phyloP scores from a whole-genome alignment of 2,797 vertebrate genomes.

The Acanthurus lineatus region DNA sequence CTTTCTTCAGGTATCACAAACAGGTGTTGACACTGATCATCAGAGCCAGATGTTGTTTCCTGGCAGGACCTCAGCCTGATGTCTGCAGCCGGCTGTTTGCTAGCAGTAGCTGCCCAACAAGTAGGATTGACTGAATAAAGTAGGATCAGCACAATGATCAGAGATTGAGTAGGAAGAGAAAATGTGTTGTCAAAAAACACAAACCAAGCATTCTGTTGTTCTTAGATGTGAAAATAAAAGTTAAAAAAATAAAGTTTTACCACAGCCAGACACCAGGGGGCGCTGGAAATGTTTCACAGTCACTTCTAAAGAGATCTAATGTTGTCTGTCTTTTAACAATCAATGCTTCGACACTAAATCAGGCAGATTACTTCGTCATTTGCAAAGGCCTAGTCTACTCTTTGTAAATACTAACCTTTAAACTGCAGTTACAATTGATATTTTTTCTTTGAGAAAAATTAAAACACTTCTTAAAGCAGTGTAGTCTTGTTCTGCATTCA shows the following conservation, averaged over 20 bases:
- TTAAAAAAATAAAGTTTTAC: no score
- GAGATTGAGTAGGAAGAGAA: not conserved
- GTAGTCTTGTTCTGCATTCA: not conserved
- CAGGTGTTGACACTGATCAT: not conserved
- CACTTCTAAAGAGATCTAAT: not conserved
- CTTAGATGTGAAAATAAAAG: not conserved
- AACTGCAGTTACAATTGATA: no score
- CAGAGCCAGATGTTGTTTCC: not conserved
- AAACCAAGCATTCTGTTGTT: not conserved
- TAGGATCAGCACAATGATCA: not conserved
- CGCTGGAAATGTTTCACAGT: no score
- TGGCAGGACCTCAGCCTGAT: slow-evolving; percentile 16
- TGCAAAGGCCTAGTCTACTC: not conserved
- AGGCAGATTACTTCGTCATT: not conserved
- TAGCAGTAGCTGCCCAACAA: slow-evolving; percentile 6
- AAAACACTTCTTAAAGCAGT: not conserved
- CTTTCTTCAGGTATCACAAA: not conserved
- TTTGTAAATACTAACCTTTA: not conserved
- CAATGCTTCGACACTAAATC: not conserved
- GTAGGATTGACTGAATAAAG: not conserved
- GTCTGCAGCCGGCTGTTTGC: slow-evolving; percentile 9
- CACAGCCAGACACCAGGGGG: no score
- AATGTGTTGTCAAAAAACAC: not conserved
- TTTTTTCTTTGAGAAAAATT: no score
- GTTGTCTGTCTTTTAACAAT: not conserved